These are phyloP conservation scores for Platycercus adscitus DNA, from an alignment of 2,113 vertebrate genomes.

Conservation along the genomic window DNA sequence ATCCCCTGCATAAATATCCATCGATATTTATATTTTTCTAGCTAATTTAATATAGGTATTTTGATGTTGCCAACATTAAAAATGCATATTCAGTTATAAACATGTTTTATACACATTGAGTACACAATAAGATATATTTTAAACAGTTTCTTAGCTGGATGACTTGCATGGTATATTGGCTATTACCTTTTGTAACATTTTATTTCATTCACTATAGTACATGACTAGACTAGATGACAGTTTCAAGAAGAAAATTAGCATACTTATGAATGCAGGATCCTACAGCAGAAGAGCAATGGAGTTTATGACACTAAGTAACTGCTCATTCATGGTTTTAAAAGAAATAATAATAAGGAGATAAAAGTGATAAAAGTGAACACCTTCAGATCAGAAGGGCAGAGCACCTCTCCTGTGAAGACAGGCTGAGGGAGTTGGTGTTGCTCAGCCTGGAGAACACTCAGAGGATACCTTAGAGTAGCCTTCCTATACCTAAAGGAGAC, in stretches of 20 bases:
- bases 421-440: not conserved
- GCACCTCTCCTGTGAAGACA: not conserved
- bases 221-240: not conserved
- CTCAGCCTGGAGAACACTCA: not conserved
- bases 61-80: not conserved
- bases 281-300: not conserved
- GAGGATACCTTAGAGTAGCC: not conserved
- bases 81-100: not conserved
- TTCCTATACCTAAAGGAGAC: not conserved
- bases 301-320: not conserved
- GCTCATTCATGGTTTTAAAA: not conserved
- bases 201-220: not conserved
- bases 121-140: not conserved
- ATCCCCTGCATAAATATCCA: conserved; percentile 11
- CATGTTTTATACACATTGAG: not conserved
- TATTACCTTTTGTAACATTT: not conserved
- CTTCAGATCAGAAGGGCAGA: not conserved
- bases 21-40: not conserved
- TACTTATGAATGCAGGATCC: not conserved
- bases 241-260: not conserved
- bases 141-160: not conserved
- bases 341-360: not conserved
- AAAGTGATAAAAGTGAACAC: not conserved
- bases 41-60: not conserved
- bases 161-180: not conserved